Evolutionary conservation across 2,888 invertebrate species (phyloP).

Genomic region (Sipha maydis): DNA sequence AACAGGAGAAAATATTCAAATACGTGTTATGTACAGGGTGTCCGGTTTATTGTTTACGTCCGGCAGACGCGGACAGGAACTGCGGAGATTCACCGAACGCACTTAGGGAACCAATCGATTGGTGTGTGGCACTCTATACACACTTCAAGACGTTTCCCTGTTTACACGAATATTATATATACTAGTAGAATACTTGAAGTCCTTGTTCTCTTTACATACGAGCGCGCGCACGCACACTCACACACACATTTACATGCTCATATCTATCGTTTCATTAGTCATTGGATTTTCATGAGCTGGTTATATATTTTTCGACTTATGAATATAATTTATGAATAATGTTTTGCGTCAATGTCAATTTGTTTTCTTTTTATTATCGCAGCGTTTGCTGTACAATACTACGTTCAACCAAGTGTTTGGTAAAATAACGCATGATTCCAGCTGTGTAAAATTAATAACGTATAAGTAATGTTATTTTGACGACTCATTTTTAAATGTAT

Average conservation of each 20-base stretch:
- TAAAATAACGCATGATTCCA: too few relatives aligned
- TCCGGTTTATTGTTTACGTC: background rate
- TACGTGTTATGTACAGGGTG: slow-evolving; percentile 47
- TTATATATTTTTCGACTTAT: background rate
- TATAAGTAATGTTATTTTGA: too few relatives aligned
- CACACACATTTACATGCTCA: background rate
- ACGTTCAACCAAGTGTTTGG: too few relatives aligned
- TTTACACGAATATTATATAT: background rate
- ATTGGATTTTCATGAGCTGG: background rate
- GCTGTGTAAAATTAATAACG: too few relatives aligned
- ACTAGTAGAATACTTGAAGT: slow-evolving; percentile 5
- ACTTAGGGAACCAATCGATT: background rate
- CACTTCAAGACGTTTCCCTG: background rate
- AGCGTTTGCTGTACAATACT: too few relatives aligned
- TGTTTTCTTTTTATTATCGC: too few relatives aligned
- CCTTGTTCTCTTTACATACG: slow-evolving; percentile 13
- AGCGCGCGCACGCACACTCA: too few relatives aligned
- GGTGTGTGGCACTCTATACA: background rate
- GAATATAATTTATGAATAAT: slow-evolving; percentile 12
- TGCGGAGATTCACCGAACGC: background rate
- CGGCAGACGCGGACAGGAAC: background rate
- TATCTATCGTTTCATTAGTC: background rate
- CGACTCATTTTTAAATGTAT: too few relatives aligned
- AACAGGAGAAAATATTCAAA: slow-evolving; percentile 45
- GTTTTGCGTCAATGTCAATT: background rate